Evolutionary conservation across 2,113 vertebrate genomes (phyloP).

Genomic region (Myotis lucifugus): DNA sequence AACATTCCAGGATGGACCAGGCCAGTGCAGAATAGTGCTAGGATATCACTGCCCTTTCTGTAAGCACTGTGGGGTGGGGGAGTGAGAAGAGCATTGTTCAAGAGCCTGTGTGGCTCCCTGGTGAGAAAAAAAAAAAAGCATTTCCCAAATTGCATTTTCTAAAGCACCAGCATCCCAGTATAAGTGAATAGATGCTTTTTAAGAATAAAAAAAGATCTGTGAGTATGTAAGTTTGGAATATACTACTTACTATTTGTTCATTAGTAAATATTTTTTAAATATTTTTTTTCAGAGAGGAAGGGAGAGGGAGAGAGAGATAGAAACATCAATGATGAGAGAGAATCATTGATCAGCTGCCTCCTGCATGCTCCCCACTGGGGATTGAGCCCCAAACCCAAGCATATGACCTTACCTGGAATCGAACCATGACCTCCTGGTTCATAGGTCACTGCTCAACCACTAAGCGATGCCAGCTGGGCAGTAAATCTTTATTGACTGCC

Average conservation of each 20-base stretch:
- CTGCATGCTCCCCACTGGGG: too few relatives aligned
- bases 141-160: neutral
- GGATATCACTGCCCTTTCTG: neutral
- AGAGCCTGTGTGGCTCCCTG: neutral
- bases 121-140: neutral
- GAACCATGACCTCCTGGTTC: too few relatives aligned
- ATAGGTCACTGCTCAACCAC: too few relatives aligned
- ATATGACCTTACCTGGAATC: too few relatives aligned
- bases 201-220: neutral
- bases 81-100: neutral
- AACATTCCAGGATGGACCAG: neutral
- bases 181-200: slow-evolving; percentile 16
- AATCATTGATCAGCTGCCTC: too few relatives aligned
- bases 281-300: too few relatives aligned
- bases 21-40: neutral
- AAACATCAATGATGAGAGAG: too few relatives aligned
- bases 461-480: neutral
- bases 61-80: neutral
- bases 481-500: neutral
- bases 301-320: too few relatives aligned
- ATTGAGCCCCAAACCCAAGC: too few relatives aligned
- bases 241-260: neutral
- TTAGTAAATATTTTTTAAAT: neutral
- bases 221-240: neutral
- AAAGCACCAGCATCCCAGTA: neutral